Evolutionary conservation across 2,888 invertebrate species (phyloP), one percentile per base, ranked within the genome.

Genomic region (Lasioglossum zephyrum): DNA sequence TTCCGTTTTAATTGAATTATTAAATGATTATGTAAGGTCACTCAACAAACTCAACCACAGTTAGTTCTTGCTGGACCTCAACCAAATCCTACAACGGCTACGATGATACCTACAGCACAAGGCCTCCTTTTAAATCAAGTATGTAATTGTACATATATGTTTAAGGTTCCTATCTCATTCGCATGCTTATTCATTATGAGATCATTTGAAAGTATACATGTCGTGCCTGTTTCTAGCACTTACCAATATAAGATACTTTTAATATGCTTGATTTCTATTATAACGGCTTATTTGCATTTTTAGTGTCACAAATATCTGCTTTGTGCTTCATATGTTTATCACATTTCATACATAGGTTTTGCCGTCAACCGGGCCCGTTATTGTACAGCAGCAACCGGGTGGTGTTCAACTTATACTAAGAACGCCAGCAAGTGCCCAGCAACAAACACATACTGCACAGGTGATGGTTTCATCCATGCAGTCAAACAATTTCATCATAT

Each of bases 351-450:
- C 87, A 88, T 93, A 95, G 95, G 95, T 95, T 90, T 93, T 95
- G 88, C 95, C 95, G 84, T 95, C 95, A 84, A 93, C 95, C 83
- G 95, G 95, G 94, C 96, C 96, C 76, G 96, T 97, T 87, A 94
- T 97, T 92, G 96, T 97, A 86, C 97, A 97, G 90, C 97, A 96
- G 92, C 96, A 96, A 93, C 96, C 97, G 76, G 97, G 97, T 91
- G 97, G 97, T 73, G 97, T 97, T 80, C 97, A 97, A 93, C 96
- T 97, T 88, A 97, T 97, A 89, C 95, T 97, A 90, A 96, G 97
- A 91, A 97, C 97, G 82, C 97, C 97, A 81, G 96, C 97, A 81
- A 94, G 93, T 90, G 92, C 95, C 86, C 95, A 95, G 90, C 95
- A 95, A 92, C 95, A 95, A 94, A 94, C 95, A 85, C 95, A 95